Evolutionary conservation across 2,113 vertebrate species (phyloP).

Genomic region (Bos javanicus): DNA sequence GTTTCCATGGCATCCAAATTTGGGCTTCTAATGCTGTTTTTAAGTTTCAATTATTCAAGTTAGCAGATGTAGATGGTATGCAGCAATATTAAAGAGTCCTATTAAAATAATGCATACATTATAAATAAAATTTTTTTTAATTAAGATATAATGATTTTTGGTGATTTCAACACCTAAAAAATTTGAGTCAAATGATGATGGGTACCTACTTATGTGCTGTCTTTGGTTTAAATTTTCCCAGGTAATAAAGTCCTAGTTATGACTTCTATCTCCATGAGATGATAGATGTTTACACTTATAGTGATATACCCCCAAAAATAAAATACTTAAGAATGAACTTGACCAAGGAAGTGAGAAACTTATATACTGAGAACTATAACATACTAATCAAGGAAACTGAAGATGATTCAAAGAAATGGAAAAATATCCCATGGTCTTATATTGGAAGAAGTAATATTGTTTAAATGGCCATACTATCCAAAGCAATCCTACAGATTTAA

Average conservation of each 20-base stretch:
- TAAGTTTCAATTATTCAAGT: neutral
- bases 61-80: neutral
- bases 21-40: neutral
- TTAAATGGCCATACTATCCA: neutral
- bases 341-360: neutral
- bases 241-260: neutral
- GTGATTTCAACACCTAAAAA: neutral
- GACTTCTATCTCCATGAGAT: neutral
- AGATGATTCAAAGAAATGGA: neutral
- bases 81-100: neutral
- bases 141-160: neutral
- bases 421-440: neutral
- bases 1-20: neutral
- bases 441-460: neutral
- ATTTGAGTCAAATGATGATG: neutral
- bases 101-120: neutral
- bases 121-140: neutral
- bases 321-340: neutral
- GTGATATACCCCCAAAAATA: neutral
- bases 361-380: neutral
- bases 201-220: neutral
- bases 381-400: neutral
- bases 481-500: neutral
- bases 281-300: neutral
- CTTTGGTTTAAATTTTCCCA: neutral